Evolutionary conservation across 2,797 vertebrate genomes (phyloP).

Genomic region (Falco biarmicus): DNA sequence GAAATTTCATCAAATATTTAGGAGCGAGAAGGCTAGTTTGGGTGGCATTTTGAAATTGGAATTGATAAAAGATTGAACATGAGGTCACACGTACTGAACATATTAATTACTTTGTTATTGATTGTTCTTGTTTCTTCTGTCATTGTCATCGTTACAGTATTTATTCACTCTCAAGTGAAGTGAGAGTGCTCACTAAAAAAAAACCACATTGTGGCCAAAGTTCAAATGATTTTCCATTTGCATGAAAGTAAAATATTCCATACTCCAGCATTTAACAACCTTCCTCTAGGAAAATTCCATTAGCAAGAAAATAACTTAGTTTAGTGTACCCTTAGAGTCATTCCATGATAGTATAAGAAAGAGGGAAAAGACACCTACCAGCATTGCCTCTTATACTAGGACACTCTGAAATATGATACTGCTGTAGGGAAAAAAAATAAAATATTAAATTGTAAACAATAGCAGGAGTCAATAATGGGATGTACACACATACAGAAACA

Average conservation of each 20-base stretch:
- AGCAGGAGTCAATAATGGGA: background rate
- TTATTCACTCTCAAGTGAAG: background rate
- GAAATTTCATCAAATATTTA: background rate
- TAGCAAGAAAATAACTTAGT: background rate
- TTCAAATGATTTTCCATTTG: background rate
- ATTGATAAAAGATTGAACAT: background rate
- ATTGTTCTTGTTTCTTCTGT: background rate
- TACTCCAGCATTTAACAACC: background rate
- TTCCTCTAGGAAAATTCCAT: background rate
- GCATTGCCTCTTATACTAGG: background rate
- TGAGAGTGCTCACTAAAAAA: background rate
- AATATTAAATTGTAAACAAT: background rate
- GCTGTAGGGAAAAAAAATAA: background rate
- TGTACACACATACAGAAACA: background rate
- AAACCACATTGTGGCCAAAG: background rate
- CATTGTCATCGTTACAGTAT: background rate
- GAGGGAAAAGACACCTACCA: background rate
- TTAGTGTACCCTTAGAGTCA: background rate
- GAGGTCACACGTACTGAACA: background rate
- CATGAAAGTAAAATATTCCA: background rate
- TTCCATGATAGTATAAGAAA: background rate
- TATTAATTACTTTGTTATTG: background rate
- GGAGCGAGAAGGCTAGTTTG: background rate
- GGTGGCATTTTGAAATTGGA: background rate
- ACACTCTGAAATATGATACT: background rate